Evolutionary conservation across 2,888 invertebrate genomes (phyloP).

Genomic region (Drosophila pegasa): DNA sequence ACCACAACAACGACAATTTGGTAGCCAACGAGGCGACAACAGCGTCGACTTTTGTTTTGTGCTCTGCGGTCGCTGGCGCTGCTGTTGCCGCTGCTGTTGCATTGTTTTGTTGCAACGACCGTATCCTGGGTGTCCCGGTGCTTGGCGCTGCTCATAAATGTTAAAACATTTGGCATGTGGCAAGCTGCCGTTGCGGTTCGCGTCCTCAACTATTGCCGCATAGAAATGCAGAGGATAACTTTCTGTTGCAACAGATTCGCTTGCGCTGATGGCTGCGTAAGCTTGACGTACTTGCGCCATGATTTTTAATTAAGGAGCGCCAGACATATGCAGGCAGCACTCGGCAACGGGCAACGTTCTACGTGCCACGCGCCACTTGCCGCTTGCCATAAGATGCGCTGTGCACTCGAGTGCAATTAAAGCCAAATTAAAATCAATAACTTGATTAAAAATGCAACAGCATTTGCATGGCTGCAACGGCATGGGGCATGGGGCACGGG

Average conservation of each 20-base stretch:
- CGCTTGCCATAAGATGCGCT: conserved; percentile 44
- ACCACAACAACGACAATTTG: conserved; percentile 17
- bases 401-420: conserved; percentile 76
- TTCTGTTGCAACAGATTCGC: conserved; percentile 46
- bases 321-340: conserved; percentile 9
- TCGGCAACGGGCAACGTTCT: conserved; percentile 2
- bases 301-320: conserved; percentile 73
- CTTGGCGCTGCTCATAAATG: conserved; percentile 66
- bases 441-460: conserved; percentile 64
- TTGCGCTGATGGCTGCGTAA: conserved; percentile 18
- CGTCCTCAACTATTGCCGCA: conserved; percentile 22
- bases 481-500: neutral
- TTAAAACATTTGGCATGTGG: conserved; percentile 65
- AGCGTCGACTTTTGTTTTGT: conserved; percentile 55
- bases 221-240: conserved; percentile 40
- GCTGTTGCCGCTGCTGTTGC: conserved; percentile 15
- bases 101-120: conserved; percentile 53
- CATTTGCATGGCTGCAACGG: conserved; percentile 11
- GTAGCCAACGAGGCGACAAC: conserved; percentile 54
- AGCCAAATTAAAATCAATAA: conserved; percentile 78
- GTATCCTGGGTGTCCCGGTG: conserved; percentile 38
- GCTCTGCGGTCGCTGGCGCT: conserved; percentile 5
- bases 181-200: conserved; percentile 43
- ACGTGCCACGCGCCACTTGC: conserved; percentile 5
- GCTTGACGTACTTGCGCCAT: conserved; percentile 35